Evolutionary conservation across 2,797 vertebrate genomes (phyloP).

Genomic region (Syngnathus acus): DNA sequence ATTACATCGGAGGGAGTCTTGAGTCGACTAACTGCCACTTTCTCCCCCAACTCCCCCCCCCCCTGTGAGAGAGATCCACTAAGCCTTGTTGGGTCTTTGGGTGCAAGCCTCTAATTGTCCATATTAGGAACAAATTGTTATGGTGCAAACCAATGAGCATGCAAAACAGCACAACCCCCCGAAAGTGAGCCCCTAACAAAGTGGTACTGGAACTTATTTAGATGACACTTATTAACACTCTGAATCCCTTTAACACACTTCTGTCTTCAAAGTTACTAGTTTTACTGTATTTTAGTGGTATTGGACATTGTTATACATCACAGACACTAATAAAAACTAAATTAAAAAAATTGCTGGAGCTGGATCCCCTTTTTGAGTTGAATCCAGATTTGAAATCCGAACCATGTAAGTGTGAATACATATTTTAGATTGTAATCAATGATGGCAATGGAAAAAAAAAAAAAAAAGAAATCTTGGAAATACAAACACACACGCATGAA

Average conservation of each 20-base stretch:
- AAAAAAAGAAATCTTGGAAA: slow-evolving; percentile 10
- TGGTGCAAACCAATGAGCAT: neutral
- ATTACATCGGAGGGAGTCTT: slow-evolving; percentile 29
- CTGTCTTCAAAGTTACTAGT: too few relatives aligned
- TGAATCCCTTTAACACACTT: too few relatives aligned
- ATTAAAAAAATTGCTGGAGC: too few relatives aligned
- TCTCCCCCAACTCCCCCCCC: slow-evolving; percentile 7
- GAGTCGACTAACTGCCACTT: slow-evolving; percentile 41
- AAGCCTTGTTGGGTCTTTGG: neutral
- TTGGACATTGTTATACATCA: too few relatives aligned
- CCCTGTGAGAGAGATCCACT: slow-evolving; percentile 9
- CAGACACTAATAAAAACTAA: too few relatives aligned
- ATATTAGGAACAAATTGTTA: neutral
- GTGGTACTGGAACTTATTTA: neutral
- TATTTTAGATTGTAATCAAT: neutral
- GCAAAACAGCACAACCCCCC: neutral
- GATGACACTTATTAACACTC: neutral
- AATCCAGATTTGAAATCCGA: too few relatives aligned
- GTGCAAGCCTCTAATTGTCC: neutral
- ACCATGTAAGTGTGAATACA: too few relatives aligned
- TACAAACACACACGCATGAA: neutral
- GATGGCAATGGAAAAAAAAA: slow-evolving; percentile 15
- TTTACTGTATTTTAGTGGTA: too few relatives aligned
- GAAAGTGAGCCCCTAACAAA: neutral
- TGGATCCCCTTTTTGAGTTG: too few relatives aligned